These are phyloP conservation scores for Tanypteryx hageni DNA, from an alignment of 2,888 invertebrate genomes.

Conservation along the genomic window DNA sequence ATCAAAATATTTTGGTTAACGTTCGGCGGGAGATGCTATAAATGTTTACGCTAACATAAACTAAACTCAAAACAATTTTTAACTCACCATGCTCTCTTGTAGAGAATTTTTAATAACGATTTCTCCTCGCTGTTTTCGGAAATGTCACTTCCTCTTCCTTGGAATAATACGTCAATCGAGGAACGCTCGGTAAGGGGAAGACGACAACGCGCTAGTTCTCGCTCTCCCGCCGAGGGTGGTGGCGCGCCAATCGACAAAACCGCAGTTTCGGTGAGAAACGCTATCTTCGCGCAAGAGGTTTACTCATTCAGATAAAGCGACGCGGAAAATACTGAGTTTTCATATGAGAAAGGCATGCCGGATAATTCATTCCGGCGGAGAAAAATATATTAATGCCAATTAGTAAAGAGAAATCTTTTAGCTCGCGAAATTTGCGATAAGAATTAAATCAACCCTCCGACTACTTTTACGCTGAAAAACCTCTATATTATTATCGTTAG, in stretches of 20 bases:
- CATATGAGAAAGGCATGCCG: not conserved
- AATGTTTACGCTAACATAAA: too few species aligned
- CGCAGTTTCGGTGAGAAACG: constrained; percentile 17
- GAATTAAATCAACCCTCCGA: too few species aligned
- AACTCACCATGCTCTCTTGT: constrained; percentile 29
- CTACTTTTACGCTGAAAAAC: too few species aligned
- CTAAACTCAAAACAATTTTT: not conserved
- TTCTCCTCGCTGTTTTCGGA: not conserved
- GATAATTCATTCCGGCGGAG: not conserved
- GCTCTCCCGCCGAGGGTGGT: not conserved
- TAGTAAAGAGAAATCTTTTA: too few species aligned
- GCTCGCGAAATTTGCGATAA: too few species aligned
- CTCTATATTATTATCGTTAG: too few species aligned
- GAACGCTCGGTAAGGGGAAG: not conserved
- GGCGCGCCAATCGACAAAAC: constrained; percentile 57
- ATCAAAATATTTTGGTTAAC: too few species aligned
- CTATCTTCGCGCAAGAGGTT: constrained; percentile 1
- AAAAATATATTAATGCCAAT: not conserved
- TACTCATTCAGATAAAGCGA: constrained; percentile 29
- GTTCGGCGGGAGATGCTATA: too few species aligned
- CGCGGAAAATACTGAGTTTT: not conserved
- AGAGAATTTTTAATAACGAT: not conserved
- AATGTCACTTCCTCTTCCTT: constrained; percentile 35
- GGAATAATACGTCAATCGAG: constrained; percentile 23
- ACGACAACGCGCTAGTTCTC: constrained; percentile 2